phyloP scores from a whole-genome alignment of 2,888 invertebrate genomes.

The Abrostola tripartita region DNA sequence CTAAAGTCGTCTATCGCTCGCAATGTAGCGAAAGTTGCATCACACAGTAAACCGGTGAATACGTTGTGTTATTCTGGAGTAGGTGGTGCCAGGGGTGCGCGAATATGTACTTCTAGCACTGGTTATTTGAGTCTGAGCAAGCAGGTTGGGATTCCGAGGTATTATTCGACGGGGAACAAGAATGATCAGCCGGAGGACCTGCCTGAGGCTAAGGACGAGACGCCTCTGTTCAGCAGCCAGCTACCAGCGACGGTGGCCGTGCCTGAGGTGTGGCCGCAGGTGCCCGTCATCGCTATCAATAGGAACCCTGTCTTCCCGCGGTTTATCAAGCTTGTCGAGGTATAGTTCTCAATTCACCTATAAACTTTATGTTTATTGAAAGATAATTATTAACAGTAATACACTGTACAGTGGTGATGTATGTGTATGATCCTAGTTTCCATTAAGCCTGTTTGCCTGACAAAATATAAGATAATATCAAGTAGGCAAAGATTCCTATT shows the following conservation, averaged over 20 bases:
- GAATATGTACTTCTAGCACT: conserved; percentile 66
- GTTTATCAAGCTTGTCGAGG: conserved; percentile 99
- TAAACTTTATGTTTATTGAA: background rate
- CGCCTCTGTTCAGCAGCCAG: conserved; percentile 86
- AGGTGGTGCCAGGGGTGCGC: conserved; percentile 51
- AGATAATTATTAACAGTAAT: background rate
- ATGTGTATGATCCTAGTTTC: too few species aligned
- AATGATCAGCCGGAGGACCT: conserved; percentile 80
- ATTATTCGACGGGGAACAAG: conserved; percentile 75
- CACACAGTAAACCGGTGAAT: conserved; percentile 74
- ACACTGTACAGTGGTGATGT: too few species aligned
- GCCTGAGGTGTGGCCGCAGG: conserved; percentile 98
- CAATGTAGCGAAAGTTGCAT: conserved; percentile 83
- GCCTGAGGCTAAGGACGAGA: conserved; percentile 75
- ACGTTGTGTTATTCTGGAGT: conserved; percentile 57
- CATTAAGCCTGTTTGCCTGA: too few species aligned
- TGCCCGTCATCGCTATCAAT: conserved; percentile 97
- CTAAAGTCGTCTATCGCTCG: conserved; percentile 72
- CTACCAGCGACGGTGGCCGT: conserved; percentile 96
- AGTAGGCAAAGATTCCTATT: too few species aligned
- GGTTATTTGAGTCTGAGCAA: conserved; percentile 50
- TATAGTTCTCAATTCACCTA: conserved; percentile 64
- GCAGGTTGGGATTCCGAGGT: conserved; percentile 62
- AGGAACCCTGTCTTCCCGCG: conserved; percentile 99
- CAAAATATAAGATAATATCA: too few species aligned